A percentile compares a stretch with the other conserved stretches of the same genome.
Evolutionary conservation across 35 echinoderm and acorn worm genomes (phyloP).

Genomic region (Amphiura filiformis): DNA sequence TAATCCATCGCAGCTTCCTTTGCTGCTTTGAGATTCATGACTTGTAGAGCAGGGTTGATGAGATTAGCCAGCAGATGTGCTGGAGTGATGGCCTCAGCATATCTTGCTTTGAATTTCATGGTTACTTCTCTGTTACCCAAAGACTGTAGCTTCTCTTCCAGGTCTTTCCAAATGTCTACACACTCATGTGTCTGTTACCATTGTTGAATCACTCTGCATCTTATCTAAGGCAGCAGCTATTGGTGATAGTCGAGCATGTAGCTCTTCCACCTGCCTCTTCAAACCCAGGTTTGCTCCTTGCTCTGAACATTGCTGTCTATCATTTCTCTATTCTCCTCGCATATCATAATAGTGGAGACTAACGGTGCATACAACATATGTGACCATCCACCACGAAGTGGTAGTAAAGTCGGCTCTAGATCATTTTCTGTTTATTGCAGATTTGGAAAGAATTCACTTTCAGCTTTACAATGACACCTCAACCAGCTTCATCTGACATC

Average conservation of each 20-base stretch:
- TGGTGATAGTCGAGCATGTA: not conserved
- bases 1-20: constrained; percentile 33
- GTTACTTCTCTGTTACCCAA: constrained; percentile 4
- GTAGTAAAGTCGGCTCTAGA: too few relatives aligned
- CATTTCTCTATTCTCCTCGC: too few relatives aligned
- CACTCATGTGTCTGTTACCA: constrained; percentile 1
- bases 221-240: constrained; percentile 23
- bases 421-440: too few relatives aligned
- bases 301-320: too few relatives aligned
- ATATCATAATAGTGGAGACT: too few relatives aligned
- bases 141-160: not conserved
- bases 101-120: not conserved
- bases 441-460: too few relatives aligned
- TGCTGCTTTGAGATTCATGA: too few relatives aligned
- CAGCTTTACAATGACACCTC: too few relatives aligned
- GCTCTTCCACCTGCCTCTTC: not conserved
- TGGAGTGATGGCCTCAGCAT: not conserved
- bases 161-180: constrained; percentile 21
- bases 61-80: constrained; percentile 27
- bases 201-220: constrained; percentile 27
- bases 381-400: too few relatives aligned
- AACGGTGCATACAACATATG: not conserved
- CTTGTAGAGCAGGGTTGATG: not conserved
- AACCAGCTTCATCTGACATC: too few relatives aligned
- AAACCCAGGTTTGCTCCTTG: too few relatives aligned